Evolutionary conservation across 2,797 vertebrate genomes (phyloP), one percentile per base, ranked within the genome.

Genomic region (Mastacembelus armatus): DNA sequence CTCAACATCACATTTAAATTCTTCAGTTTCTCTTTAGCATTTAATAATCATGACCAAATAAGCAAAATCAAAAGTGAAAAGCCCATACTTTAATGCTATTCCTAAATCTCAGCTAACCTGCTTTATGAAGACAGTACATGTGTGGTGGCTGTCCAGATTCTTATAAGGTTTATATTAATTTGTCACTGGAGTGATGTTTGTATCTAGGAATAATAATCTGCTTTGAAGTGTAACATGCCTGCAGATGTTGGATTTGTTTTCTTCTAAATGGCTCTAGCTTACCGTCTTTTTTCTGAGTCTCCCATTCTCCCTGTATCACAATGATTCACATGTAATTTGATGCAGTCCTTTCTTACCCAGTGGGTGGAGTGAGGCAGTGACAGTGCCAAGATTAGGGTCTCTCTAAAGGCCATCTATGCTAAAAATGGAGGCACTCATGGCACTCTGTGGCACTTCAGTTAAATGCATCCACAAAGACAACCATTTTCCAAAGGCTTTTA

Each of bases 321-420:
- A 49, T 69, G 52, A 78, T 83, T 74, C 71, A 30, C 77, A 50
- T 78, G 83, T 75, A 79, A 89, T 79, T 66, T 60, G 64, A 84
- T 79, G 66, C 60, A 2, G 47, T 36, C 47, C 15, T 43, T 22
- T 55, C 33, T 59, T 8, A 39, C 35, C 52, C 50, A 22, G 21
- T 66, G 50, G 65, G 43, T 39, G 38, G 59, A 71, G 47, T 7
- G 1, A 47, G 57, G 57, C 69, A 57, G 19, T 69, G 60, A 65
- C 42, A 55, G 57, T 35, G 18, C 54, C 60, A 67, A 51, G 66
- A 74, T 85, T 35, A 74, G 33, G 32, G 47, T 82, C 56, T 75
- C 59, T 63, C 55, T 66, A 36, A 79, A 62, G 74, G 66, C 44
- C 35, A 43, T 58, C 45, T 11, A 2, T 51, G 45, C 71, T 82